Percentiles rank a stretch among this genome's conserved stretches.
Evolutionary conservation across 2,888 invertebrate genomes (phyloP).

Genomic region (Nomada hirtipes): DNA sequence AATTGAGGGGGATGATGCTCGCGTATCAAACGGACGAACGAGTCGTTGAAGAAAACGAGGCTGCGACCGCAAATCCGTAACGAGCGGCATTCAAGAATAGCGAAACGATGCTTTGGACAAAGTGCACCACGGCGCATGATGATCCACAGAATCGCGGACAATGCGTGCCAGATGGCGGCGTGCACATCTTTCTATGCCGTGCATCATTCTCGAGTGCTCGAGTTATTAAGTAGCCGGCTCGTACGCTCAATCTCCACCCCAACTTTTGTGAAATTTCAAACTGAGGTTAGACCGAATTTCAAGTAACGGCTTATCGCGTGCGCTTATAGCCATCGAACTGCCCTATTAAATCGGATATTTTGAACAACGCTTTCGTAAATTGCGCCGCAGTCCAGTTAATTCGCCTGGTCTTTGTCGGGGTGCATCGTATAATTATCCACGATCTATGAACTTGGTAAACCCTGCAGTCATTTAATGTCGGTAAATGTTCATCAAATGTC

Average conservation of each 20-base stretch:
- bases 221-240: slow-evolving; percentile 45
- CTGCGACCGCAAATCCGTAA: slow-evolving; percentile 56
- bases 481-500: slow-evolving; percentile 49
- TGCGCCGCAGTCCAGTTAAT: slow-evolving; percentile 3
- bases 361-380: slow-evolving; percentile 19
- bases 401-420: slow-evolving; percentile 37
- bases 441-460: slow-evolving; percentile 36
- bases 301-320: slow-evolving; percentile 9
- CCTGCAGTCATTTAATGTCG: slow-evolving; percentile 32
- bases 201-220: slow-evolving; percentile 22
- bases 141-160: slow-evolving; percentile 34
- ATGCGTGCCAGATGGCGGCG: slow-evolving; percentile 53
- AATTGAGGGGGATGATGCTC: background rate
- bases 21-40: background rate
- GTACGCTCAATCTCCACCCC: slow-evolving; percentile 34
- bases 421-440: slow-evolving; percentile 44
- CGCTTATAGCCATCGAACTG: background rate
- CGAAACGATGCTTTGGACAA: slow-evolving; percentile 22
- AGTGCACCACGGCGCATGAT: slow-evolving; percentile 14
- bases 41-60: slow-evolving; percentile 9
- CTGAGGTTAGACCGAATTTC: slow-evolving; percentile 9
- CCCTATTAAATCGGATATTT: too few relatives aligned
- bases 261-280: slow-evolving; percentile 9
- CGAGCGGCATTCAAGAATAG: slow-evolving; percentile 27
- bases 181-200: slow-evolving; percentile 1